A percentile compares a stretch with the other conserved stretches of the same genome.
Evolutionary conservation across 2,888 invertebrate species (phyloP).

Genomic region (Pristionchus exspectatus): DNA sequence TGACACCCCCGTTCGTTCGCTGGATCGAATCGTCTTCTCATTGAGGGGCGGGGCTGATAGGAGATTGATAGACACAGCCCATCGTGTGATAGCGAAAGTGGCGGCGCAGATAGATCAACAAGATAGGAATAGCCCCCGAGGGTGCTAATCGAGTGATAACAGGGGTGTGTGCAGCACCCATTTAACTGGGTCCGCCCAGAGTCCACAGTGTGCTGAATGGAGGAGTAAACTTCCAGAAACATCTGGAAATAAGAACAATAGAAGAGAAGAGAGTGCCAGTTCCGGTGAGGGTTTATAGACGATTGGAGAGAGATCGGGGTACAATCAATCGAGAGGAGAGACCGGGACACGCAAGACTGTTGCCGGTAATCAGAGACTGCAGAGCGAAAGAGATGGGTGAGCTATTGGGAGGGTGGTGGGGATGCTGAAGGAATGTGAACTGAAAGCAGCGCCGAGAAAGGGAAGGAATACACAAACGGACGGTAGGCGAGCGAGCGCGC

Average conservation of each 20-base stretch:
- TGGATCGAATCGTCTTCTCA: conserved; percentile 21
- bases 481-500: conserved; percentile 8
- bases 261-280: background rate
- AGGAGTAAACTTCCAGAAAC: conserved; percentile 22
- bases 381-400: background rate
- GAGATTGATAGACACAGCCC: conserved; percentile 11
- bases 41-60: conserved; percentile 26
- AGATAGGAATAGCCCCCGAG: background rate
- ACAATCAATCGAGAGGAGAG: background rate
- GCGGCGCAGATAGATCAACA: conserved; percentile 19
- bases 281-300: background rate
- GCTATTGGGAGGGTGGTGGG: background rate
- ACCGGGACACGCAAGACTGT: conserved; percentile 33
- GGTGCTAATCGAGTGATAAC: conserved; percentile 30
- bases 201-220: background rate
- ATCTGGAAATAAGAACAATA: conserved; percentile 19
- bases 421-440: conserved; percentile 25
- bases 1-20: conserved; percentile 47
- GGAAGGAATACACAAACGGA: conserved; percentile 41
- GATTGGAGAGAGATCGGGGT: background rate
- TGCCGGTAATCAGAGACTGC: conserved; percentile 29
- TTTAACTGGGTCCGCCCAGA: background rate
- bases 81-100: conserved; percentile 23
- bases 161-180: background rate
- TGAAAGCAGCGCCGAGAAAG: conserved; percentile 33